Percentiles rank a stretch among this genome's conserved stretches.
Evolutionary conservation across 2,113 vertebrate genomes (phyloP).

Genomic region (Xiphias gladius): DNA sequence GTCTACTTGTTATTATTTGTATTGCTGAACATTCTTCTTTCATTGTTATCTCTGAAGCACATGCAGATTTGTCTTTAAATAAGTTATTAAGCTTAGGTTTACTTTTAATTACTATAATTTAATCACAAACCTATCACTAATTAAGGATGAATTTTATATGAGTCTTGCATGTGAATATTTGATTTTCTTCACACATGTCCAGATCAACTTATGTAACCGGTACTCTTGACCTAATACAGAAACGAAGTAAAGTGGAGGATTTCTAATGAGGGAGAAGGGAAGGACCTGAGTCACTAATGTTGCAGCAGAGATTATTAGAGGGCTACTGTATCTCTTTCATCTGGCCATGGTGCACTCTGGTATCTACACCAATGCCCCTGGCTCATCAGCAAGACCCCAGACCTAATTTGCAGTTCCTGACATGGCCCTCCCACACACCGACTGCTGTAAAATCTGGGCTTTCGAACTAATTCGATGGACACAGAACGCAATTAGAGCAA

Average conservation of each 20-base stretch:
- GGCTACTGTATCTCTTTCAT: constrained; percentile 66
- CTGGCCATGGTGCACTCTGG: constrained; percentile 39
- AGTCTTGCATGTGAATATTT: background rate
- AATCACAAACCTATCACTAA: background rate
- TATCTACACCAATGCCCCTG: constrained; percentile 45
- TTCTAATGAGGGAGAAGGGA: constrained; percentile 23
- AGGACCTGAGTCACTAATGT: constrained; percentile 29
- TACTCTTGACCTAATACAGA: constrained; percentile 37
- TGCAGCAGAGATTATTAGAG: constrained; percentile 59
- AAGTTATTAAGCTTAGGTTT: background rate
- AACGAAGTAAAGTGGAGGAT: constrained; percentile 15
- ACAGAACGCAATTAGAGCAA: constrained; percentile 62
- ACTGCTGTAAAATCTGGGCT: constrained; percentile 58
- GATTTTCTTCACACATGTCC: background rate
- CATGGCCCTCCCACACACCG: constrained; percentile 65
- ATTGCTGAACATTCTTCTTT: background rate
- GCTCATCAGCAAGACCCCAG: constrained; percentile 64
- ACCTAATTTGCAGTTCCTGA: constrained; percentile 74
- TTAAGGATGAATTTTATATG: background rate
- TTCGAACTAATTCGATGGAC: constrained; percentile 77
- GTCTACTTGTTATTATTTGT: background rate
- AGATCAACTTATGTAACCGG: constrained; percentile 32
- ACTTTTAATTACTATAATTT: background rate
- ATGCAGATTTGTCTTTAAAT: background rate
- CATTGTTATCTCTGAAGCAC: background rate